Conservation (phyloP, 2,888 invertebrate genomes). For the Brachylomia viminalis region DNA sequence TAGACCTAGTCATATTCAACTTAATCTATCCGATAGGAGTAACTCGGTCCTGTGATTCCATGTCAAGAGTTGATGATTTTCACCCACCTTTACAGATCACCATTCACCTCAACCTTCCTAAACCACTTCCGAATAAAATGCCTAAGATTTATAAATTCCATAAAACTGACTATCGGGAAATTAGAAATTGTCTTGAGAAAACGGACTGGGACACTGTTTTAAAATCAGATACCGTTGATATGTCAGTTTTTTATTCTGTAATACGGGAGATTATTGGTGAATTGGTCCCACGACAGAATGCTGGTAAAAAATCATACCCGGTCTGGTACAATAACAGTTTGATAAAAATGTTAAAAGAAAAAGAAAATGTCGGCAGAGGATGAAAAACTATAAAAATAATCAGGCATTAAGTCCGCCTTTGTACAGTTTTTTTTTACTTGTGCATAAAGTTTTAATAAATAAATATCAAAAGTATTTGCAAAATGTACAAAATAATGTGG, state of each 20-base stretch:
- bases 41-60: slow-evolving; percentile 1
- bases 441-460: no score
- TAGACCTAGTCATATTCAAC: not conserved
- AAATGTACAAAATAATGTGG: no score
- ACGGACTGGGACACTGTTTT: slow-evolving; percentile 1
- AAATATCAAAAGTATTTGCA: no score
- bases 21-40: slow-evolving; percentile 1
- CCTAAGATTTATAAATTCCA: not conserved
- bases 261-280: not conserved
- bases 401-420: no score
- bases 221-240: not conserved
- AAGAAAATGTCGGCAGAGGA: no score
- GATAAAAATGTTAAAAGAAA: no score
- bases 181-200: slow-evolving; percentile 1
- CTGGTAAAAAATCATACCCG: no score
- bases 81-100: slow-evolving; percentile 5
- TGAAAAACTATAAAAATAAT: no score
- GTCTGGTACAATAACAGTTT: no score
- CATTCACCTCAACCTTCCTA: slow-evolving; percentile 1
- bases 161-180: not conserved
- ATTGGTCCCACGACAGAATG: no score
- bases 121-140: slow-evolving; percentile 1
- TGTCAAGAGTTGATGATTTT: slow-evolving; percentile 5
- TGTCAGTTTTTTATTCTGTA: not conserved
- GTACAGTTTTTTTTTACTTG: no score